These are phyloP conservation scores for Chloroceryle inda DNA, from an alignment of 2,797 vertebrate genomes.

Conservation along the genomic window DNA sequence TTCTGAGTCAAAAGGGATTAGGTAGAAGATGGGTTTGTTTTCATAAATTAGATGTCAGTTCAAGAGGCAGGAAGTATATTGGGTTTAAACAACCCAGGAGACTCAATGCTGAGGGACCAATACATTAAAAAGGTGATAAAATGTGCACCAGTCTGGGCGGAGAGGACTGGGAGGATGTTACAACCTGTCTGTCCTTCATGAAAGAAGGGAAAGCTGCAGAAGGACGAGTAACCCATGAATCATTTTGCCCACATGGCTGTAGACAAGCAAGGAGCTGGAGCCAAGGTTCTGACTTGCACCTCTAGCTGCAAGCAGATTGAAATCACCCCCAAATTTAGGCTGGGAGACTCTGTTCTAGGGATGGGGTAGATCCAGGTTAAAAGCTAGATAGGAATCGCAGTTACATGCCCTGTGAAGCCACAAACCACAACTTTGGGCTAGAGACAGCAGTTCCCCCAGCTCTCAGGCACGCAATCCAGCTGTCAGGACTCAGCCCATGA, in stretches of 20 bases:
- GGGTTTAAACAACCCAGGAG: background rate
- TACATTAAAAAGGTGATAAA: background rate
- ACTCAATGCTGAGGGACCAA: background rate
- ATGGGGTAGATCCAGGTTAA: background rate
- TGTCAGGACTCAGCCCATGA: background rate
- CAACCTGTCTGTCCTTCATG: background rate
- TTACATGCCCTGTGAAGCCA: accelerated
- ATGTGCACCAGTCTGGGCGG: accelerated
- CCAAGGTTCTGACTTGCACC: background rate
- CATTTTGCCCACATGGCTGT: background rate
- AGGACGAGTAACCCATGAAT: background rate
- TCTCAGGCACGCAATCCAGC: accelerated
- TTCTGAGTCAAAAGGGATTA: background rate
- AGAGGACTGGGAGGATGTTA: background rate
- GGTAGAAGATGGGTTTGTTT: background rate
- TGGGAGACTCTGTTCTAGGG: background rate
- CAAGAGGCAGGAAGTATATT: background rate
- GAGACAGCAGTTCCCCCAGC: background rate
- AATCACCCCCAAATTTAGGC: background rate
- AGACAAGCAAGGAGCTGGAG: background rate
- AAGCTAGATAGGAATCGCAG: accelerated
- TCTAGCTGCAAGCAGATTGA: background rate
- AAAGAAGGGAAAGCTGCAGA: background rate
- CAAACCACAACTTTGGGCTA: background rate
- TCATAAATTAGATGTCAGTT: background rate